Evolutionary conservation across 2,888 invertebrate species (phyloP), one percentile per base, ranked within the genome.

Genomic region (Chouioia cunea): DNA sequence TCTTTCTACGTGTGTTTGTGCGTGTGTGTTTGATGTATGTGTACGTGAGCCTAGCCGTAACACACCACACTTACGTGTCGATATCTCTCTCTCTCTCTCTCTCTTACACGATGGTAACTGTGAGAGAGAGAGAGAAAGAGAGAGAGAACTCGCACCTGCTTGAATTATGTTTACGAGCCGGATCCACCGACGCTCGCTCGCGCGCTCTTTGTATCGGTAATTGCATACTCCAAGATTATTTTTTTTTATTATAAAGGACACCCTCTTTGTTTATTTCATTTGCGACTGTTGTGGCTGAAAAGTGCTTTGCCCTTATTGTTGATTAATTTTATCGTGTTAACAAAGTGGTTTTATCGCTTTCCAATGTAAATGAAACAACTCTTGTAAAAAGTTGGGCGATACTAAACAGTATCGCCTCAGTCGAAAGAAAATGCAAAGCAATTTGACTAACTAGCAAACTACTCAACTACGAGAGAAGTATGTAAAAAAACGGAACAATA

Each of bases 401-500:
- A n/a, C n/a, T n/a, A n/a, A n/a, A n/a, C n/a, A n/a, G n/a, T n/a
- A n/a, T n/a, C n/a, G n/a, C n/a, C n/a, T 71, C 73, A 69, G 64
- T 54, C 71, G 69, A n/a, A n/a, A n/a, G 73, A 65, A 73, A 65
- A 75, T 69, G 75, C 74, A 76, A 76, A 76, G 75, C 75, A 76
- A 76, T 77, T 77, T 76, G 71, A 74, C 71, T 68, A 73, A 73
- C 71, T 74, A 73, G 73, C 69, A 72, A 74, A 77, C 75, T 75
- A 75, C 76, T 75, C 73, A 74, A 10, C 27, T 27, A 10, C 36
- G 36, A 36, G 6, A 27, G 36, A 3, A 8, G 12, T n/a, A n/a
- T n/a, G n/a, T n/a, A 36, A 36, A 36, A 36, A 10, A 36, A 36
- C 36, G 36, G 12, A 36, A 8, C 12, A 3, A 12, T 36, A 10